Base-by-base conservation (phyloP, 2,888 invertebrate species). In the Myopa tessellatipennis region DNA sequence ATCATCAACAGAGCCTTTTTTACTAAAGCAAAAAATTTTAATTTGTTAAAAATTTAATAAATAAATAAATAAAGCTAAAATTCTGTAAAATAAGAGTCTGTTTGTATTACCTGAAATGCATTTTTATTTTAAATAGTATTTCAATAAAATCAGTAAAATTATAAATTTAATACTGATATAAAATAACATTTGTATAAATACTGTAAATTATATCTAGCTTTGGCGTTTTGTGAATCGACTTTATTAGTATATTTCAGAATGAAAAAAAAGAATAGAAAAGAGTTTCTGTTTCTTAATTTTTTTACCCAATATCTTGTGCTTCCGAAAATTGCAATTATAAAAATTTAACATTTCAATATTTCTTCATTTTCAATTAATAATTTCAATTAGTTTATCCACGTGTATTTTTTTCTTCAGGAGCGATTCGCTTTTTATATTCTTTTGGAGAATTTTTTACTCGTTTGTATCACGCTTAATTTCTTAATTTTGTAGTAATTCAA, bases 391-490 rank as follows among this genome's bases (percentile, higher is more conserved):
- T 26, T 26, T 26, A 26, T 26, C 26, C 2, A 26, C 26, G 50
- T 68, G 18, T 68, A 18, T 68, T 38, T 68, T 68, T 68, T 50
- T 18, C 50, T 4, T 55, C 36, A 12, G 55, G 4, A 34, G 34
- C 36, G 63, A 7, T 70, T 12, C 16, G 16, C 3, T 36, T 52
- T 68, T 69, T 55, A 34, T 63, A 60, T 67, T 26, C 3, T 69
- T 75, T 75, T 68, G 26, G 63, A 45, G 61, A 68, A 55, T 36
- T 60, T 50, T 76, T 61, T 18, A 16, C 50, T 14, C 14, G 8
- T 52, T 52, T n/a, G 12, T 18, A 67, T 38, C 36, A 67, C 67
- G 74, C 67, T 67, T 74, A 67, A 38, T 50, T 79, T 81, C 79
- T 83, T 77, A 79, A 79, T 14, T 34, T 14, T 45, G 45, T 45